Conservation (phyloP, 2,888 invertebrate species). For the Bhutanitis thaidina region DNA sequence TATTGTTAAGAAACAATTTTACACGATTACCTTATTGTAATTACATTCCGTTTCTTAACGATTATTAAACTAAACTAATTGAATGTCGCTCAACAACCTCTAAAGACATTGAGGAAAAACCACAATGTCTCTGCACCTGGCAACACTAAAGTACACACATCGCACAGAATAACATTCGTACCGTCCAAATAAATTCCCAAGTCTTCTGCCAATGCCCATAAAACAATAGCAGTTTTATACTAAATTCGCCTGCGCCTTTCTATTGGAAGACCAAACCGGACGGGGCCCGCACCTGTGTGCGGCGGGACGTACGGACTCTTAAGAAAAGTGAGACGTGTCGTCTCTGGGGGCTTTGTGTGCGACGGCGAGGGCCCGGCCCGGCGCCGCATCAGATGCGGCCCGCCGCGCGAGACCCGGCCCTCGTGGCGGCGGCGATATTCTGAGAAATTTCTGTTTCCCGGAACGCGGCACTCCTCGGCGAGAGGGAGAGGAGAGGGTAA, state of each 20-base stretch:
- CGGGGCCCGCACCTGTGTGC: too few species aligned
- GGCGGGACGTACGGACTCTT: not conserved
- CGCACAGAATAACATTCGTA: not conserved
- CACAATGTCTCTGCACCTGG: slow-evolving; percentile 1
- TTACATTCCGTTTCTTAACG: too few species aligned
- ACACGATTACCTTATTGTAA: too few species aligned
- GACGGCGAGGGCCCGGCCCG: slow-evolving; percentile 9
- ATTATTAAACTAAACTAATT: not conserved
- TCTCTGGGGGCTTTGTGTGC: not conserved
- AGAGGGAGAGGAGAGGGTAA: too few species aligned
- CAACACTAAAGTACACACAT: not conserved
- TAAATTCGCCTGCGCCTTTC: not conserved
- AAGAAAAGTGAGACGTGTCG: not conserved
- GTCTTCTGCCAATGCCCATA: not conserved
- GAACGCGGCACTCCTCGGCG: slow-evolving; percentile 28
- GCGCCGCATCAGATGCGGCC: slow-evolving; percentile 26
- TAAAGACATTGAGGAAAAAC: too few species aligned
- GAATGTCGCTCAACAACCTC: too few species aligned
- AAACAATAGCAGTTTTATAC: not conserved
- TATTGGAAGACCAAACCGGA: not conserved
- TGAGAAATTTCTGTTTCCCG: slow-evolving; percentile 49
- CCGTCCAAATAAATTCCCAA: slow-evolving; percentile 1
- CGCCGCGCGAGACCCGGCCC: slow-evolving; percentile 19
- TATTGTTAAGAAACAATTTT: too few species aligned
- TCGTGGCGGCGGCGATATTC: slow-evolving; percentile 36